Conservation (phyloP, 2,113 vertebrate genomes). For the Rhynchopsitta pachyrhyncha region DNA sequence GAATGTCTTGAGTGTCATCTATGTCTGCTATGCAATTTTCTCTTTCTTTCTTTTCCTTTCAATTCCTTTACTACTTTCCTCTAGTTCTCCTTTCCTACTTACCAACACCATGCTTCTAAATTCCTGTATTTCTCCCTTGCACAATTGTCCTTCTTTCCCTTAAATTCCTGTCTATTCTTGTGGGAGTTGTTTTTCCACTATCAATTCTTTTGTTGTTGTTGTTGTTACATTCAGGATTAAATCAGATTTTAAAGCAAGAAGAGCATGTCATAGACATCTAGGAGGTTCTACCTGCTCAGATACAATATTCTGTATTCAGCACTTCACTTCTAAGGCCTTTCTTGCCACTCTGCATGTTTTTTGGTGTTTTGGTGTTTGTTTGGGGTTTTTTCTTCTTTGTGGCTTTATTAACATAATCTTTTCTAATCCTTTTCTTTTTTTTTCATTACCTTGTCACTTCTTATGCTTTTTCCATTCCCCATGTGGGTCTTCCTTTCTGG, state of each 20-base stretch:
- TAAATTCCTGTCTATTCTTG: background rate
- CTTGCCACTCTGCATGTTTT: background rate
- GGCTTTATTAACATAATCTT: background rate
- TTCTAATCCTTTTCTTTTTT: background rate
- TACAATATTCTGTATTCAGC: background rate
- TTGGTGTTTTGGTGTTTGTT: background rate
- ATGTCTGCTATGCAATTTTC: background rate
- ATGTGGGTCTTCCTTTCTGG: background rate
- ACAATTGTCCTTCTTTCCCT: background rate
- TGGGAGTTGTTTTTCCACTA: background rate
- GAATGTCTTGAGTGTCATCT: background rate
- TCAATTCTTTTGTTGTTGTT: background rate
- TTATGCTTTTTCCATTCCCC: background rate
- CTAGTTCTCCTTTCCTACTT: background rate
- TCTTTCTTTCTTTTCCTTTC: background rate
- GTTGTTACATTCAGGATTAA: background rate
- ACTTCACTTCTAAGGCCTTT: background rate
- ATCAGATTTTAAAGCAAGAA: background rate
- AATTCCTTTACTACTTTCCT: background rate
- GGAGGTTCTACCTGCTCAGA: background rate
- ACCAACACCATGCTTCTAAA: background rate
- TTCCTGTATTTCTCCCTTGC: background rate
- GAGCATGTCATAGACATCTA: background rate
- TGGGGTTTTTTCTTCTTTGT: background rate
- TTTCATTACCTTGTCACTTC: background rate